A percentile compares a stretch with the other conserved stretches of the same genome.
These are phyloP conservation scores for Gasteruption jaculator DNA, from an alignment of 2,888 invertebrate genomes.

Conservation along the genomic window DNA sequence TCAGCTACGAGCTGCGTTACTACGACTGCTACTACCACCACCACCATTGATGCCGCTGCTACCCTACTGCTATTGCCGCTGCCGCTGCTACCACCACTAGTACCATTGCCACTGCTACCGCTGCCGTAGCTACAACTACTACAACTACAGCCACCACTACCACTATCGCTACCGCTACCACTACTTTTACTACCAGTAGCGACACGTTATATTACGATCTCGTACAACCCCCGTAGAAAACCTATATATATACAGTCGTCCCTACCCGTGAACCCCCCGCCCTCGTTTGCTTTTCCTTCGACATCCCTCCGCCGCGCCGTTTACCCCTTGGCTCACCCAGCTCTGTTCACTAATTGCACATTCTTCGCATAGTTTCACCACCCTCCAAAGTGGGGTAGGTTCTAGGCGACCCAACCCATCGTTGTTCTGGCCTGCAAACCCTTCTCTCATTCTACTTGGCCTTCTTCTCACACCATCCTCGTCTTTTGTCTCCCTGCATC, in stretches of 20 bases:
- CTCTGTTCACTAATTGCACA: constrained; percentile 91
- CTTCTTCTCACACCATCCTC: too few species aligned
- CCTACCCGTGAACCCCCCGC: constrained; percentile 20
- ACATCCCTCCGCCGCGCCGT: constrained; percentile 60
- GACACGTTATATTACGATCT: constrained; percentile 10
- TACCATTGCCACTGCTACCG: constrained; percentile 19
- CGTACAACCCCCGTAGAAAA: constrained; percentile 25
- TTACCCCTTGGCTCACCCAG: constrained; percentile 55
- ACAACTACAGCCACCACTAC: constrained; percentile 2
- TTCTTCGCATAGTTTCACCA: constrained; percentile 93
- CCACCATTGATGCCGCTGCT: background rate
- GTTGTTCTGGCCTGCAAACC: too few species aligned
- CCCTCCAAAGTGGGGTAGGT: too few species aligned
- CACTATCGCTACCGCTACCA: constrained; percentile 9
- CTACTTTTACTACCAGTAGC: constrained; percentile 17
- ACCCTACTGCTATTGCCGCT: background rate
- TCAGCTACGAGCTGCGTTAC: constrained; percentile 21
- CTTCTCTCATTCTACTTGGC: too few species aligned
- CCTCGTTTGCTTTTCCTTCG: constrained; percentile 25
- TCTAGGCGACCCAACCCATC: too few species aligned
- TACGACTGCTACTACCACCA: constrained; percentile 6
- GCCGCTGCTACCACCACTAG: constrained; percentile 18
- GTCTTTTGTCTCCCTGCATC: too few species aligned
- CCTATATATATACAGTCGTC: too few species aligned
- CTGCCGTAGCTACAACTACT: constrained; percentile 14